These are phyloP conservation scores for Cryptophagus acutangulus DNA, from an alignment of 2,888 invertebrate genomes.

Conservation along the genomic window DNA sequence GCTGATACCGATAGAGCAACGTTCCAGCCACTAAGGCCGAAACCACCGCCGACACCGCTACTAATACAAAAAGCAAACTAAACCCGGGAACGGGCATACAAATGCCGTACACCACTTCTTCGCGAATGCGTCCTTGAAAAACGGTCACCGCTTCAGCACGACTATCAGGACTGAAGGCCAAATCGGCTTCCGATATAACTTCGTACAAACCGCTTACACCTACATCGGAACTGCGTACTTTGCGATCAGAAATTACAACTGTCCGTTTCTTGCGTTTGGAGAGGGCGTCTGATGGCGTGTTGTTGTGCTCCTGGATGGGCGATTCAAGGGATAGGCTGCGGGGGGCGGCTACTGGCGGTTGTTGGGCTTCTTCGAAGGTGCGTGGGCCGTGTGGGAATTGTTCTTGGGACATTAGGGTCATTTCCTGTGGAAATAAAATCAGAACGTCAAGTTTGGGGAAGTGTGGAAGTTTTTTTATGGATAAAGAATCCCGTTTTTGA, in stretches of 20 bases:
- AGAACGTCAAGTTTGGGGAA: too few relatives aligned
- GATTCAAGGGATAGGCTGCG: not conserved
- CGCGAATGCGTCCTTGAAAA: constrained; percentile 80
- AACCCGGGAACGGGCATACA: constrained; percentile 88
- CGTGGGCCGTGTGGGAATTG: constrained; percentile 77
- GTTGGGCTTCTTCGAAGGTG: constrained; percentile 55
- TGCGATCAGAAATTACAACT: constrained; percentile 63
- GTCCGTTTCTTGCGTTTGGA: constrained; percentile 51
- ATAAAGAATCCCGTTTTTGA: too few relatives aligned
- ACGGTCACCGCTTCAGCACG: constrained; percentile 79
- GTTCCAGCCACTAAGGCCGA: constrained; percentile 78
- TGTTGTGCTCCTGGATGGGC: constrained; percentile 6
- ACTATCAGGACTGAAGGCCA: constrained; percentile 81
- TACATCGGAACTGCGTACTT: constrained; percentile 77
- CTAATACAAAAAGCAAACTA: constrained; percentile 81
- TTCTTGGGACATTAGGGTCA: constrained; percentile 48
- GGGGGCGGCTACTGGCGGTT: not conserved
- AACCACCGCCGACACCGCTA: constrained; percentile 80
- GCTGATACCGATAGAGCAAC: constrained; percentile 53
- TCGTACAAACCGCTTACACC: constrained; percentile 87
- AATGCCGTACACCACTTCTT: constrained; percentile 87
- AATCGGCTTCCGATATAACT: constrained; percentile 83
- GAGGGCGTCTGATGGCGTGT: not conserved
- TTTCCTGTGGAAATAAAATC: too few relatives aligned
- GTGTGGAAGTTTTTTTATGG: too few relatives aligned